These are phyloP conservation scores for Ploceus nigricollis DNA, from an alignment of 2,113 vertebrate genomes.

Conservation along the genomic window DNA sequence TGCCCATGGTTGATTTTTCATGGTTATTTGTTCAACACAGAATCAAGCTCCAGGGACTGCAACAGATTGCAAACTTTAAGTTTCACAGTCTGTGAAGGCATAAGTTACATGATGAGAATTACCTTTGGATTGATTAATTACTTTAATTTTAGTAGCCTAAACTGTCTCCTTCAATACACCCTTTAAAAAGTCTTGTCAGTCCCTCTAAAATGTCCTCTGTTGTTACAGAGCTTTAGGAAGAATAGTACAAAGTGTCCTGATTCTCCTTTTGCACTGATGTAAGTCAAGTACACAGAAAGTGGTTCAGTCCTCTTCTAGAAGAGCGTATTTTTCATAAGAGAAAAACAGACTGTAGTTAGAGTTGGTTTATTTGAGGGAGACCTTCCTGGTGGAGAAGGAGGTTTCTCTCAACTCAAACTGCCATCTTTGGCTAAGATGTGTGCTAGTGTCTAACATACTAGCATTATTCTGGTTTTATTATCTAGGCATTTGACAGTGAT, in stretches of 20 bases:
- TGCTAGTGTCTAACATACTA: not conserved
- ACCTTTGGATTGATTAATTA: slow-evolving; percentile 2
- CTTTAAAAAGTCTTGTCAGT: not conserved
- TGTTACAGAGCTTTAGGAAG: not conserved
- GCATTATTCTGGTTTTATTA: not conserved
- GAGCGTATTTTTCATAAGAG: not conserved
- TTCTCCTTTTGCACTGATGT: not conserved
- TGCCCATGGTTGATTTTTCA: not conserved
- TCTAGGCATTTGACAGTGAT: not conserved
- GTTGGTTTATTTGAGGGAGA: not conserved
- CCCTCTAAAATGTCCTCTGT: not conserved
- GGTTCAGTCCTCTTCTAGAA: not conserved
- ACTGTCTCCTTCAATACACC: not conserved
- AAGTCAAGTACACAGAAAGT: not conserved
- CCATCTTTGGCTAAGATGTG: not conserved
- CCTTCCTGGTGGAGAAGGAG: not conserved
- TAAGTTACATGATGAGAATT: not conserved
- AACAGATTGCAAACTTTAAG: not conserved
- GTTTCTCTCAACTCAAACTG: not conserved
- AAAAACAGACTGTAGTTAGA: not conserved
- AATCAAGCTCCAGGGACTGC: not conserved
- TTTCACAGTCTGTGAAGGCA: not conserved
- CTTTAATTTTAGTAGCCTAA: slow-evolving; percentile 2
- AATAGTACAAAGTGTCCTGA: not conserved
- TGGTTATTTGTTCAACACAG: not conserved